Percentiles rank a stretch among this genome's conserved stretches.
Conservation (phyloP, 2,797 vertebrate species). For the Gorsachius magnificus region DNA sequence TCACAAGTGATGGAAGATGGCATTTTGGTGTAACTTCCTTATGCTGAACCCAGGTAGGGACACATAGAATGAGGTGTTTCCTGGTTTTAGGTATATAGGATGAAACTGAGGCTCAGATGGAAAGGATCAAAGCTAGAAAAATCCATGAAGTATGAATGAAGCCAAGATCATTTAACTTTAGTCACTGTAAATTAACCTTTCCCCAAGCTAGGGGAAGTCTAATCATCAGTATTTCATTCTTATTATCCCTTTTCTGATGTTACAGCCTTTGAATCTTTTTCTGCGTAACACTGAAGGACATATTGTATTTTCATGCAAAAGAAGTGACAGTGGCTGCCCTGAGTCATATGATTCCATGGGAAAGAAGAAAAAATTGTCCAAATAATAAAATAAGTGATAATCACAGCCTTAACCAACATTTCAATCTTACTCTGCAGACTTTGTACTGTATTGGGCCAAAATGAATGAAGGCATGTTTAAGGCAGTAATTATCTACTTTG, state of each 20-base stretch:
- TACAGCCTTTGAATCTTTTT: not conserved
- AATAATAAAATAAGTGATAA: not conserved
- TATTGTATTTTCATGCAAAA: not conserved
- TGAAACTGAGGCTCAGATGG: not conserved
- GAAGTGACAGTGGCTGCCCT: not conserved
- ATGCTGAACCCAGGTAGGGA: not conserved
- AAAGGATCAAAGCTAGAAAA: not conserved
- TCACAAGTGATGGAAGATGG: not conserved
- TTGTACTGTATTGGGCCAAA: not conserved
- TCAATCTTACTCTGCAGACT: not conserved
- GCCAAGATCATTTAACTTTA: not conserved
- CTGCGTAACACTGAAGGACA: not conserved
- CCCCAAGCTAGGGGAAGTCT: not conserved
- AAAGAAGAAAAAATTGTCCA: not conserved
- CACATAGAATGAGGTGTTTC: not conserved
- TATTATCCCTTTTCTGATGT: not conserved
- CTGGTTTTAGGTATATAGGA: too few species aligned
- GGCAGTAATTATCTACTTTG: not conserved
- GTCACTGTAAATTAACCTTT: not conserved
- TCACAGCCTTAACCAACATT: not conserved
- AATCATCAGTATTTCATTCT: not conserved
- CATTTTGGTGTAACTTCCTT: not conserved
- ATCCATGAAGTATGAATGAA: not conserved
- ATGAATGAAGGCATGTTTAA: not conserved
- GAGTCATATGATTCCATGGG: not conserved